Conservation (phyloP, 30 jellyfish, hydroid and myxozoan species). For the Nemopilema nomurai region DNA sequence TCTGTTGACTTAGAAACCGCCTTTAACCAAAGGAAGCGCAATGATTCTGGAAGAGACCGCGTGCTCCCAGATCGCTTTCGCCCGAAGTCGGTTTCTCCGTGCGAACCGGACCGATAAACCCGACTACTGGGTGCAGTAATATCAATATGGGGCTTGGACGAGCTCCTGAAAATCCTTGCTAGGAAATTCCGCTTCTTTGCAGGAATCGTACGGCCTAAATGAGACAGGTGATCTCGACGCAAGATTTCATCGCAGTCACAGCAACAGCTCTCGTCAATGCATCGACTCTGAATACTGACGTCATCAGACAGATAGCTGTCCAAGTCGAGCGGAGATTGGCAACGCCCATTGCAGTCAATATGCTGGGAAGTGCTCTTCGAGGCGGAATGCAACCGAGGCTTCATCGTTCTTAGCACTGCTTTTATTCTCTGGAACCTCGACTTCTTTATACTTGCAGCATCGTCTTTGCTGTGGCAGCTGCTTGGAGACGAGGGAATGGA, state of each 20-base stretch:
- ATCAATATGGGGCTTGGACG: conserved; percentile 1
- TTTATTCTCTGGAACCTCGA: conserved; percentile 48
- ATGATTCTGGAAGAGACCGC: conserved; percentile 67
- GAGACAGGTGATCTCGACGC: conserved; percentile 49
- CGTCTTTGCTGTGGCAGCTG: not conserved
- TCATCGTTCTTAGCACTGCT: conserved; percentile 14
- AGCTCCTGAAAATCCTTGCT: conserved; percentile 32
- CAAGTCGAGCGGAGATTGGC: conserved; percentile 24
- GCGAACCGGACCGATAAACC: conserved; percentile 18
- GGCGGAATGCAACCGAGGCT: conserved; percentile 7
- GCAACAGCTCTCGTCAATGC: conserved; percentile 27
- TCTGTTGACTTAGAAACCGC: conserved; percentile 51
- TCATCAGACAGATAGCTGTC: conserved; percentile 39
- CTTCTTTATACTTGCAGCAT: not conserved
- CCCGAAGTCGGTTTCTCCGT: conserved; percentile 35
- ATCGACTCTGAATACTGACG: conserved; percentile 7
- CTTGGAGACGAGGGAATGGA: conserved; percentile 26
- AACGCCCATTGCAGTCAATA: not conserved
- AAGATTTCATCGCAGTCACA: conserved; percentile 36
- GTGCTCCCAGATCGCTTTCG: conserved; percentile 70
- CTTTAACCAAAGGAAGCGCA: conserved; percentile 41
- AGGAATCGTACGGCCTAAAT: conserved; percentile 35
- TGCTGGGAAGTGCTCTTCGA: not conserved
- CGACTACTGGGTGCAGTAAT: not conserved
- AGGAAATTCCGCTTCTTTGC: conserved; percentile 41